phyloP scores from a whole-genome alignment of 1,140 invertebrate species.

The Trichoplusia ni region DNA sequence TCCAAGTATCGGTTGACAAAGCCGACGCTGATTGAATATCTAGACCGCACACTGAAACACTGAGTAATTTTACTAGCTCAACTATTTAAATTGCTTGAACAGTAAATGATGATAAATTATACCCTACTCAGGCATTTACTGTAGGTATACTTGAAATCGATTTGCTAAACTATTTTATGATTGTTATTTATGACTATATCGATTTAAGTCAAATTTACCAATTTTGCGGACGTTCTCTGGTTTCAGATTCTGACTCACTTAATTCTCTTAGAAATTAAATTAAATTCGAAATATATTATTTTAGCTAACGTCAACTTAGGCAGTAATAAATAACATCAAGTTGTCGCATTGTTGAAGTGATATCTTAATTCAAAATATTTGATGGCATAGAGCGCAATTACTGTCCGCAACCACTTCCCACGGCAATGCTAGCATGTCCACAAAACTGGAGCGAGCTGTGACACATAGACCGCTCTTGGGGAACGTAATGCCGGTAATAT shows the following conservation, averaged over 20 bases:
- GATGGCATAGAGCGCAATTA: slow-evolving; percentile 58
- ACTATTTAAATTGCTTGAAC: slow-evolving; percentile 23
- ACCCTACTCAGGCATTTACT: slow-evolving; percentile 1
- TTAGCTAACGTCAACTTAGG: slow-evolving; percentile 1
- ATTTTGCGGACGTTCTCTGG: slow-evolving; percentile 6
- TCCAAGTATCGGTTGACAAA: slow-evolving; percentile 48
- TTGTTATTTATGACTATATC: slow-evolving; percentile 4
- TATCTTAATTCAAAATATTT: slow-evolving; percentile 56
- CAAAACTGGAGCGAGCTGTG: slow-evolving; percentile 64
- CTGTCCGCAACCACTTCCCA: slow-evolving; percentile 61
- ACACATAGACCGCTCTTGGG: slow-evolving; percentile 57
- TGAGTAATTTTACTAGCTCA: slow-evolving; percentile 19
- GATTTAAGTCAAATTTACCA: slow-evolving; percentile 6
- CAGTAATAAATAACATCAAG: slow-evolving; percentile 21
- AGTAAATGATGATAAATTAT: slow-evolving; percentile 27
- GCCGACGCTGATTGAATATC: slow-evolving; percentile 49
- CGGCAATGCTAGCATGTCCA: slow-evolving; percentile 51
- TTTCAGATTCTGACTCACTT: slow-evolving; percentile 12
- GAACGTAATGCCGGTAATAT: slow-evolving; percentile 62
- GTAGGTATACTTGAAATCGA: slow-evolving; percentile 10
- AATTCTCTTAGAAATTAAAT: slow-evolving; percentile 15
- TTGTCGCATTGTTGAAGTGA: slow-evolving; percentile 40
- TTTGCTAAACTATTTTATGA: slow-evolving; percentile 17
- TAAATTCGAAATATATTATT: slow-evolving; percentile 6
- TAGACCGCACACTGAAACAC: slow-evolving; percentile 15